Conservation (phyloP, 2,113 vertebrate genomes). For the Delphinus delphis region DNA sequence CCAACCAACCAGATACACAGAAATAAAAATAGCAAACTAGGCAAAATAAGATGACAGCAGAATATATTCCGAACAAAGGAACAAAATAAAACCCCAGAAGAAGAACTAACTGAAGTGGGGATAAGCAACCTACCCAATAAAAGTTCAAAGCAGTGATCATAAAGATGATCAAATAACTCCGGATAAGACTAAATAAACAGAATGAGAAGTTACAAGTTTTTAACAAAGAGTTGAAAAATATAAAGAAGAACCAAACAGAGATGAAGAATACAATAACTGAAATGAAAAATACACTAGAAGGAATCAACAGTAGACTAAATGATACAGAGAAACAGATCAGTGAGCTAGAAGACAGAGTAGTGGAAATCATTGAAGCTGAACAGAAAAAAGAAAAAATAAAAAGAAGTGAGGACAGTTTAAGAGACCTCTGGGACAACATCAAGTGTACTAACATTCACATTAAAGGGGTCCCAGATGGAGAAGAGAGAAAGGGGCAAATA, state of each 20-base stretch:
- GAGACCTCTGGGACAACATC: not conserved
- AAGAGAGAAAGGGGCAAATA: not conserved
- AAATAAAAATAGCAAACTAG: not conserved
- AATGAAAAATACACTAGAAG: not conserved
- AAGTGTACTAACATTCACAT: not conserved
- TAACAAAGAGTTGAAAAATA: not conserved
- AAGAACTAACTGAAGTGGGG: not conserved
- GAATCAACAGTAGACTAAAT: not conserved
- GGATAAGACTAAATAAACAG: not conserved
- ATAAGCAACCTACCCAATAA: not conserved
- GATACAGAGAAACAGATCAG: not conserved
- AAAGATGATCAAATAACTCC: not conserved
- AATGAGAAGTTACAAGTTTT: not conserved
- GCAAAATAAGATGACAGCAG: not conserved
- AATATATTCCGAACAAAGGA: not conserved
- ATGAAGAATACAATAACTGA: not conserved
- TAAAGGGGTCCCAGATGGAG: not conserved
- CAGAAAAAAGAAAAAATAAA: not conserved
- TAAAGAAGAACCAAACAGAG: not conserved
- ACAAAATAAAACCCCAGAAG: not conserved
- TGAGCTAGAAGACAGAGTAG: not conserved
- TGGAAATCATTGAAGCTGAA: not conserved
- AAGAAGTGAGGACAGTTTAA: not conserved
- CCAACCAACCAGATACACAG: not conserved
- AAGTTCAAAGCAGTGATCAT: not conserved